phyloP scores from a whole-genome alignment of 2,888 invertebrate species.

The Criorhina ranunculi region DNA sequence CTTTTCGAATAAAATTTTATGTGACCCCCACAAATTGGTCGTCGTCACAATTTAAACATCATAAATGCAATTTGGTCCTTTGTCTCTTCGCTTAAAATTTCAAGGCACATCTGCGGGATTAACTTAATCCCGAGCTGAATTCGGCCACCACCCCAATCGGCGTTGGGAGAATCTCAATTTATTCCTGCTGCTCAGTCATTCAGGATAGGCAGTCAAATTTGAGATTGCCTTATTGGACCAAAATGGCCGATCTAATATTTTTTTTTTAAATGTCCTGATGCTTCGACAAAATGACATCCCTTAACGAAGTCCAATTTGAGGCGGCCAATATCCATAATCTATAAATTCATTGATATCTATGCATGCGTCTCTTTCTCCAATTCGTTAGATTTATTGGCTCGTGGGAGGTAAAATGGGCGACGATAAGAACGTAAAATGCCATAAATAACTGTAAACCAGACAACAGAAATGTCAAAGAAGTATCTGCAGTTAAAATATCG shows the following conservation, averaged over 20 bases:
- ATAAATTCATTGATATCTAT: slow-evolving; percentile 47
- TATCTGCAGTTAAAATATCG: slow-evolving; percentile 56
- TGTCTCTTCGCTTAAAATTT: slow-evolving; percentile 28
- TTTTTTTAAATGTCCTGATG: slow-evolving; percentile 48
- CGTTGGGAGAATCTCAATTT: slow-evolving; percentile 8
- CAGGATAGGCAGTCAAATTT: background rate
- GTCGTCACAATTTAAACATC: slow-evolving; percentile 26
- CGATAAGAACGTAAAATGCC: slow-evolving; percentile 37
- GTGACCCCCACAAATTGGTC: slow-evolving; percentile 40
- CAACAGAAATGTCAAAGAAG: slow-evolving; percentile 52
- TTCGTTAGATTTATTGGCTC: slow-evolving; percentile 48
- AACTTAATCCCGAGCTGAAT: slow-evolving; percentile 5
- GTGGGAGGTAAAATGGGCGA: slow-evolving; percentile 22
- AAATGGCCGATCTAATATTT: slow-evolving; percentile 66
- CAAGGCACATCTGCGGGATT: slow-evolving; percentile 46
- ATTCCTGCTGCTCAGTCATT: slow-evolving; percentile 33
- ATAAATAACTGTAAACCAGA: slow-evolving; percentile 67
- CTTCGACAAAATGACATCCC: slow-evolving; percentile 21
- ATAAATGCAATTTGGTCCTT: slow-evolving; percentile 31
- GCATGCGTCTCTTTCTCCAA: background rate
- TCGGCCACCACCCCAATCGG: background rate
- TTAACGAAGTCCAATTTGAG: slow-evolving; percentile 10
- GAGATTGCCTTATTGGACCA: slow-evolving; percentile 20
- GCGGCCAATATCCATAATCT: slow-evolving; percentile 40
- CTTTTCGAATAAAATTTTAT: slow-evolving; percentile 67